Evolutionary conservation across 1,140 invertebrate species (phyloP).

Genomic region (Neocloeon triangulifer): DNA sequence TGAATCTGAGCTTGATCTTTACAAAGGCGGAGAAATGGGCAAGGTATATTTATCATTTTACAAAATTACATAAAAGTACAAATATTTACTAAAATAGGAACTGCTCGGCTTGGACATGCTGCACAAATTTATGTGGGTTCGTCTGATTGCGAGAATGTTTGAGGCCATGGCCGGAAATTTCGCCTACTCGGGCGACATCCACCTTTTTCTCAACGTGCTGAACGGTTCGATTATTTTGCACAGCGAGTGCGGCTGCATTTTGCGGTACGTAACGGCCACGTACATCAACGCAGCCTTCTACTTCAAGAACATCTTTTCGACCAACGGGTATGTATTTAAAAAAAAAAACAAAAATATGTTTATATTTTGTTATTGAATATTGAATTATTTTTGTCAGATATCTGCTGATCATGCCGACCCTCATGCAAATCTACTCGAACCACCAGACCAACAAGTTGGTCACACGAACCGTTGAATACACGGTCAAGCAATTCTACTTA

Average conservation of each 20-base stretch:
- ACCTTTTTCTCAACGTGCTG: conserved; percentile 91
- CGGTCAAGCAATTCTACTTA: conserved; percentile 95
- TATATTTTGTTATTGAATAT: conserved; percentile 6
- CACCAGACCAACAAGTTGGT: conserved; percentile 93
- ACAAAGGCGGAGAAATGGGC: conserved; percentile 74
- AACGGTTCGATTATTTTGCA: conserved; percentile 93
- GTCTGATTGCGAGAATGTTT: conserved; percentile 90
- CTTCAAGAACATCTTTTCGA: conserved; percentile 97
- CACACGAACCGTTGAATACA: conserved; percentile 88
- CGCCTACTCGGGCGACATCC: conserved; percentile 90
- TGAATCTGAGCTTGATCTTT: conserved; percentile 86
- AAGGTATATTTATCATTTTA: conserved; percentile 43
- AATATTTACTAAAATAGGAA: conserved; percentile 27
- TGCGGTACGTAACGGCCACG: conserved; percentile 87
- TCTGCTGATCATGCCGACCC: conserved; percentile 88
- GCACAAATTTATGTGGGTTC: conserved; percentile 97
- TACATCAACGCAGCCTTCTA: conserved; percentile 95
- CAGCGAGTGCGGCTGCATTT: conserved; percentile 86
- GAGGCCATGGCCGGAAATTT: conserved; percentile 97
- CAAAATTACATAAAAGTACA: not conserved
- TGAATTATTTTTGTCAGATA: conserved; percentile 35
- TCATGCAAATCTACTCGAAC: conserved; percentile 89
- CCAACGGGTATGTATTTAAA: conserved; percentile 62
- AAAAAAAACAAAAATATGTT: too few species aligned
- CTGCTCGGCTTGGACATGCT: conserved; percentile 83